Conservation (phyloP, 2,888 invertebrate species). For the Ormyrus pomaceus region DNA sequence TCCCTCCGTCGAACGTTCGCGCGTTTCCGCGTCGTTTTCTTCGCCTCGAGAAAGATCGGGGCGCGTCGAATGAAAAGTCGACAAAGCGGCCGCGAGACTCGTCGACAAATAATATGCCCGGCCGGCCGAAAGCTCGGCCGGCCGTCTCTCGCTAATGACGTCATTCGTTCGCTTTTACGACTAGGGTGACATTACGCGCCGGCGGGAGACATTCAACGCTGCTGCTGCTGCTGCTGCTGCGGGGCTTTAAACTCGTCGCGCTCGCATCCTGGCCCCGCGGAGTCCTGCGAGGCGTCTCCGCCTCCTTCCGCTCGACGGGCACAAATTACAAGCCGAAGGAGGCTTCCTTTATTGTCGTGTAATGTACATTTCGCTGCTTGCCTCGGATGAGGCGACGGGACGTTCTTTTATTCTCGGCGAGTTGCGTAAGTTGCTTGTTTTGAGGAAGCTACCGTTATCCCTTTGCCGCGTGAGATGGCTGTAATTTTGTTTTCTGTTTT, state of each 20-base stretch:
- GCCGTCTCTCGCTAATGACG: constrained; percentile 73
- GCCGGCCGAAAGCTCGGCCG: constrained; percentile 66
- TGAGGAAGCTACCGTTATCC: too few relatives aligned
- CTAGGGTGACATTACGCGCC: constrained; percentile 61
- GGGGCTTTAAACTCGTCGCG: neutral
- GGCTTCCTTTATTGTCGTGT: too few relatives aligned
- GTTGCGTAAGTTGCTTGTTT: too few relatives aligned
- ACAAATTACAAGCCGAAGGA: too few relatives aligned
- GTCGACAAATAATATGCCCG: constrained; percentile 75
- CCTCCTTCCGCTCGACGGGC: constrained; percentile 17
- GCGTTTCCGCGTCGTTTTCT: neutral
- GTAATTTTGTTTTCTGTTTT: too few relatives aligned
- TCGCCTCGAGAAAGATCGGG: constrained; percentile 32
- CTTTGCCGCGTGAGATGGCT: too few relatives aligned
- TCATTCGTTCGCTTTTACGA: constrained; percentile 76
- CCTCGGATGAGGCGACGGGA: too few relatives aligned
- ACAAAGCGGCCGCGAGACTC: constrained; percentile 69
- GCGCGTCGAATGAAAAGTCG: constrained; percentile 64
- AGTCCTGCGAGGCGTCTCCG: neutral
- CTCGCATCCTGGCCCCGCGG: neutral
- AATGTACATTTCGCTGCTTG: too few relatives aligned
- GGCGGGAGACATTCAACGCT: neutral
- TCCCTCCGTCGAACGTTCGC: neutral
- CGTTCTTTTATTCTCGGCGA: too few relatives aligned
- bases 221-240: neutral